Evolutionary conservation across 2,888 invertebrate species (phyloP).

Genomic region (Laspeyria flexula): DNA sequence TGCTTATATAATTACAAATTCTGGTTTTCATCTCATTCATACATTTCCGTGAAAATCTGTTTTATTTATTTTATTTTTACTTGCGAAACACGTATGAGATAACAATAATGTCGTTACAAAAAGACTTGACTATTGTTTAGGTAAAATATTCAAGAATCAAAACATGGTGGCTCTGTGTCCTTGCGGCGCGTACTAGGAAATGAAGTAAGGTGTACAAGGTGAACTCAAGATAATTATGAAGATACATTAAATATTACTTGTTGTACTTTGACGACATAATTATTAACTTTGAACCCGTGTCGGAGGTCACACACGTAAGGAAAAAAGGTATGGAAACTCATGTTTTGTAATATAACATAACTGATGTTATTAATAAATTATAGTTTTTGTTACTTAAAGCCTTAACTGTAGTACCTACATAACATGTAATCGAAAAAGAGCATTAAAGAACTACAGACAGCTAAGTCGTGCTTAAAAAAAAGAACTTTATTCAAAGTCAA

Average conservation of each 20-base stretch:
- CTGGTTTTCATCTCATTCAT: conserved; percentile 23
- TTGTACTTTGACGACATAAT: conserved; percentile 48
- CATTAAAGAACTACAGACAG: not conserved
- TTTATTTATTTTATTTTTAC: conserved; percentile 31
- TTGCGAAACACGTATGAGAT: conserved; percentile 23
- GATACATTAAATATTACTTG: conserved; percentile 48
- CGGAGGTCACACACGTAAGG: conserved; percentile 21
- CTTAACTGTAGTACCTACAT: not conserved
- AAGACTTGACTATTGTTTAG: conserved; percentile 46
- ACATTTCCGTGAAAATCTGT: conserved; percentile 19
- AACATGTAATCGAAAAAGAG: not conserved
- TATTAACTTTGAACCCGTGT: conserved; percentile 51
- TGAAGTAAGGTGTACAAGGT: conserved; percentile 50
- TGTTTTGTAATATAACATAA: conserved; percentile 19
- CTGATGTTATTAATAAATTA: not conserved
- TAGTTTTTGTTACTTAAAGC: not conserved
- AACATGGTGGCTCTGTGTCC: conserved; percentile 37
- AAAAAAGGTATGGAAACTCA: conserved; percentile 43
- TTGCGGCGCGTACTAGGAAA: conserved; percentile 47
- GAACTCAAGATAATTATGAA: conserved; percentile 50
- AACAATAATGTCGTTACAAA: conserved; percentile 33
- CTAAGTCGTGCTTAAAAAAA: not conserved
- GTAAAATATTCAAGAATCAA: conserved; percentile 43
- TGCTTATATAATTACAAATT: not conserved
- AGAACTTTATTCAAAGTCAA: conserved; percentile 15